Percentiles rank a stretch among this genome's conserved stretches.
Conservation (phyloP, 2,113 vertebrate genomes). For the Tragelaphus scriptus region DNA sequence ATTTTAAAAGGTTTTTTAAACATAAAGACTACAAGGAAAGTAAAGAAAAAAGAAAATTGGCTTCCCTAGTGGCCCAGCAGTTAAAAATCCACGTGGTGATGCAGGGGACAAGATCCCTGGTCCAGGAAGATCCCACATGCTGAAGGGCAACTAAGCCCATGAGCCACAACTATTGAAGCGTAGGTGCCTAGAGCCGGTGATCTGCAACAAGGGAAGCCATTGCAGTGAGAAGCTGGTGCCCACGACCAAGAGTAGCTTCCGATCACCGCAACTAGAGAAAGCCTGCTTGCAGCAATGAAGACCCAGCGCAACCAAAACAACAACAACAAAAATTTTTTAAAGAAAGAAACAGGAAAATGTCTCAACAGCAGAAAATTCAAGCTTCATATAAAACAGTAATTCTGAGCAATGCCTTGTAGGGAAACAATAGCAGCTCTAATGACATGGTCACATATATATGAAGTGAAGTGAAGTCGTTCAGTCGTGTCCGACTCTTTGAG, state of each 20-base stretch:
- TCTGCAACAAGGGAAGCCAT: neutral
- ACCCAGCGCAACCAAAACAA: neutral
- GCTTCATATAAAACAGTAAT: neutral
- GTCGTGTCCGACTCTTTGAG: fast-evolving
- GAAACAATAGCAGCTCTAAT: neutral
- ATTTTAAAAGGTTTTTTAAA: neutral
- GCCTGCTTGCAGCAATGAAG: neutral
- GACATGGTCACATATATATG: neutral
- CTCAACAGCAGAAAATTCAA: neutral
- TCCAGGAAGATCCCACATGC: neutral
- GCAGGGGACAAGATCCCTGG: neutral
- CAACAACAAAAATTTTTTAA: neutral
- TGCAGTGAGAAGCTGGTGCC: neutral
- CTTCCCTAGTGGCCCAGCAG: neutral
- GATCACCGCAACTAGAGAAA: neutral
- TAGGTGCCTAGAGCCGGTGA: neutral
- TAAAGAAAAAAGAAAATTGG: neutral
- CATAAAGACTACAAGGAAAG: neutral
- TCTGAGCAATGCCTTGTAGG: neutral
- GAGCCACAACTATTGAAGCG: neutral
- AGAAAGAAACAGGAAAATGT: neutral
- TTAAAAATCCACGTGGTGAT: neutral
- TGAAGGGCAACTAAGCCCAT: neutral
- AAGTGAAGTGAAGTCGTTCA: no score
- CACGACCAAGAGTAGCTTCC: neutral